Base-by-base conservation (phyloP, 2,888 invertebrate genomes). In the Volucella bombylans region DNA sequence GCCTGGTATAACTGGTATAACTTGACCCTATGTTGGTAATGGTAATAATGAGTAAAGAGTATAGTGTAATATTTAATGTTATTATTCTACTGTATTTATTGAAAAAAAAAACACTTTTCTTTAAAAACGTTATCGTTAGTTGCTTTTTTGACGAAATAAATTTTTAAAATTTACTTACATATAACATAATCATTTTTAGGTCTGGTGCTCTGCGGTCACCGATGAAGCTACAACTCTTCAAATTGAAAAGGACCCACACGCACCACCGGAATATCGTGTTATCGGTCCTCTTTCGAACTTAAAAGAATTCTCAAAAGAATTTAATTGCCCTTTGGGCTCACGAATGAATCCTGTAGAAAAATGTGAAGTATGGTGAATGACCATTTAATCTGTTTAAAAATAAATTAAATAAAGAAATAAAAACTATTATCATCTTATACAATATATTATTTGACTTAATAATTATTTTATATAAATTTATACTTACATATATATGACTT, bases 161-260 rank as follows among this genome's bases (percentile, higher is more conserved):
- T 6, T 31, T 31, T 31, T 6, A 4, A 31, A 6, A 31, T 6
- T 31, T 31, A 31, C 31, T 31, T 31, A 31, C 6, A 31, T 6
- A 6, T 57, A 18, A n/a, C n/a, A 8, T 45, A 12, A 15, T 41
- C 0, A 45, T 14, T 11, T 18, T 9, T 38, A 91, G 96, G 97
- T 97, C 6, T 97, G 97, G 97, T 97, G 97, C 90, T 96, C 97
- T 8, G 93, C 96, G 0, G 95, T 95, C 89, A 97, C 97, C 2
- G 95, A 96, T 88, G 97, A 98, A 92, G 95, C 97, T 0, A 94
- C 94, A 0, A 94, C 95, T 87, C 94, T 98, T 89, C 96, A 97
- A 91, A 95, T 98, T 87, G 96, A 98, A 89, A 98, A 98, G 90
- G 98, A 98, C 90, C 95, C 97, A 18, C 98, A 98, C 90, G 95